These are phyloP conservation scores for Cremastinae sp. DNA, from an alignment of 2,888 invertebrate genomes.

Conservation along the genomic window DNA sequence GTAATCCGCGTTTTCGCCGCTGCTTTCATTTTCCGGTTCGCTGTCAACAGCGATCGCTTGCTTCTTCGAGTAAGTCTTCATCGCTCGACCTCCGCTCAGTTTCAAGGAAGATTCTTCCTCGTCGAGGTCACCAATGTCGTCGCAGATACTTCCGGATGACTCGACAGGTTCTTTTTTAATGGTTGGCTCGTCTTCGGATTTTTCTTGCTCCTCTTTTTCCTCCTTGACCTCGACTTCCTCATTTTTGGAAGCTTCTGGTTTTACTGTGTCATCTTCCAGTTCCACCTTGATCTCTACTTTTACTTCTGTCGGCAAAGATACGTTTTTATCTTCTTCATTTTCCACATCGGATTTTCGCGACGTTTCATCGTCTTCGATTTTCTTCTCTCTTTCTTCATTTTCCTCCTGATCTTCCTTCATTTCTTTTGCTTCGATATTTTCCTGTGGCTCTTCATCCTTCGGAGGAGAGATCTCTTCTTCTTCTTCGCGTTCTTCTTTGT, in stretches of 20 bases:
- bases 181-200: slow-evolving; percentile 58
- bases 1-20: slow-evolving; percentile 83
- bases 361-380: slow-evolving; percentile 31
- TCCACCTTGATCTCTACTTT: slow-evolving; percentile 65
- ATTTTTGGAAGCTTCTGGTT: slow-evolving; percentile 57
- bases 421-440: slow-evolving; percentile 26
- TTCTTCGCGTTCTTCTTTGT: slow-evolving; percentile 49
- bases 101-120: slow-evolving; percentile 76
- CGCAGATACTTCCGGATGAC: slow-evolving; percentile 79
- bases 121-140: slow-evolving; percentile 79
- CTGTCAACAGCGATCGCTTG: slow-evolving; percentile 75
- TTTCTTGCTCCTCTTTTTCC: slow-evolving; percentile 67
- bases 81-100: slow-evolving; percentile 73
- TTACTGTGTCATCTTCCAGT: slow-evolving; percentile 56
- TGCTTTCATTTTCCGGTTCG: slow-evolving; percentile 76
- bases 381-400: slow-evolving; percentile 61
- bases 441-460: slow-evolving; percentile 22
- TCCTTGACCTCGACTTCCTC: slow-evolving; percentile 68
- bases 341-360: slow-evolving; percentile 63
- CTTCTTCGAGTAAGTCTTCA: slow-evolving; percentile 78
- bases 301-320: slow-evolving; percentile 58
- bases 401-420: slow-evolving; percentile 32
- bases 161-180: slow-evolving; percentile 69
- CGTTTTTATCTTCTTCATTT: slow-evolving; percentile 51
- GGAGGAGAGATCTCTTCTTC: slow-evolving; percentile 39